phyloP scores from a whole-genome alignment of 2,113 vertebrate genomes.

The Tyrannus savana region DNA sequence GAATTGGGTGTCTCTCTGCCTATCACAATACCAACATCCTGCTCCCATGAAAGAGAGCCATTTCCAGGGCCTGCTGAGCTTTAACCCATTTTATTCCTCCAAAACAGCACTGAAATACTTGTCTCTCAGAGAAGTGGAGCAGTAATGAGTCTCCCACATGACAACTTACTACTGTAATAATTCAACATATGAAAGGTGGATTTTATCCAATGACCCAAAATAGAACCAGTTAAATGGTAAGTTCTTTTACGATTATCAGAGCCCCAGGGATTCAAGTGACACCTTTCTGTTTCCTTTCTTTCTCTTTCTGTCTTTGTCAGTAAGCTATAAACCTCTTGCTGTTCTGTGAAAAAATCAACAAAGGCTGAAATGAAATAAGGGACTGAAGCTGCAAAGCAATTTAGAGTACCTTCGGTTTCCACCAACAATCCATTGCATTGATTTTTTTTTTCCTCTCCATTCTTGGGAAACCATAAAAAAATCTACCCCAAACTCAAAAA shows the following conservation, averaged over 20 bases:
- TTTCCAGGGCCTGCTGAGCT: slow-evolving; percentile 9
- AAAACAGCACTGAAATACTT: not conserved
- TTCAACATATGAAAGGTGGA: not conserved
- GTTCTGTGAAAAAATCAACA: not conserved
- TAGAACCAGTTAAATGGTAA: not conserved
- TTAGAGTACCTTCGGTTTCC: not conserved
- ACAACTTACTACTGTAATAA: not conserved
- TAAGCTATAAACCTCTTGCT: not conserved
- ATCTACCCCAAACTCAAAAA: not conserved
- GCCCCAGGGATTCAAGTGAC: not conserved
- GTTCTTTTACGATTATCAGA: not conserved
- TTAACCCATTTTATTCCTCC: not conserved
- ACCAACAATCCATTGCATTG: not conserved
- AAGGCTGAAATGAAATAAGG: slow-evolving; percentile 9
- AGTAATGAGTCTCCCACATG: not conserved
- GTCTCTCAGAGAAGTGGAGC: not conserved
- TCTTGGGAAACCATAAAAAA: not conserved
- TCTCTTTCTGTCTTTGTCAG: not conserved
- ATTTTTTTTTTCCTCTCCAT: not conserved
- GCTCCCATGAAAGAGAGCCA: not conserved
- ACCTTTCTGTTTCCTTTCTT: not conserved
- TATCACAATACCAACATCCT: not conserved
- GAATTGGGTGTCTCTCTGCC: not conserved
- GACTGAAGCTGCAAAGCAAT: not conserved
- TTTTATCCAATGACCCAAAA: slow-evolving; percentile 15